Evolutionary conservation across 2,888 invertebrate genomes (phyloP).

Genomic region (Ferdinandea cuprea): DNA sequence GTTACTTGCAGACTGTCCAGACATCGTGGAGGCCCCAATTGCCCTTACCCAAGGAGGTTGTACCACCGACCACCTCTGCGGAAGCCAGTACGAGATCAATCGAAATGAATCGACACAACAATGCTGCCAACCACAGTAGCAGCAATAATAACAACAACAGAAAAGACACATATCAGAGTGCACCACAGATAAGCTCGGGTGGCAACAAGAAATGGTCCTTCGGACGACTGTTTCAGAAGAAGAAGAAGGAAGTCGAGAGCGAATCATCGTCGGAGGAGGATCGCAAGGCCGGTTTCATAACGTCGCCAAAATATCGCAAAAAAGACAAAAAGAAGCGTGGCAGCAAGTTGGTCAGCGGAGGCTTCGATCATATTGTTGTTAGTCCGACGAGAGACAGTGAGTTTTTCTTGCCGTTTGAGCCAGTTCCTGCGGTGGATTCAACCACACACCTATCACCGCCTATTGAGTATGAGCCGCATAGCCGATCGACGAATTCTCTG

Average conservation of each 20-base stretch:
- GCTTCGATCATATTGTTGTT: conserved; percentile 87
- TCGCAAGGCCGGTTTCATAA: conserved; percentile 82
- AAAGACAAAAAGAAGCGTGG: conserved; percentile 84
- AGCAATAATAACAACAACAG: conserved; percentile 73
- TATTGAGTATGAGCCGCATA: conserved; percentile 74
- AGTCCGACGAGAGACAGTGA: conserved; percentile 83
- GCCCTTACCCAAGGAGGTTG: conserved; percentile 82
- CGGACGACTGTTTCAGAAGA: conserved; percentile 90
- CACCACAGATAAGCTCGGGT: conserved; percentile 75
- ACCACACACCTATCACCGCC: conserved; percentile 40
- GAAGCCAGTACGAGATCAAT: conserved; percentile 69
- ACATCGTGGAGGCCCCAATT: conserved; percentile 83
- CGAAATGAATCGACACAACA: conserved; percentile 76
- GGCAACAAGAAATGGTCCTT: conserved; percentile 89
- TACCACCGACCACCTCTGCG: conserved; percentile 78
- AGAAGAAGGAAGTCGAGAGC: conserved; percentile 86
- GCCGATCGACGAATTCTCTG: conserved; percentile 78
- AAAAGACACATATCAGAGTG: conserved; percentile 83
- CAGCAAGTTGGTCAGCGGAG: conserved; percentile 84
- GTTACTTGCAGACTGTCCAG: conserved; percentile 82
- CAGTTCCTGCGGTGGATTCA: conserved; percentile 75
- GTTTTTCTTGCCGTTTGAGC: conserved; percentile 81
- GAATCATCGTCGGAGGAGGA: conserved; percentile 83
- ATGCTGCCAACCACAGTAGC: conserved; percentile 70
- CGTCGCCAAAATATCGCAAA: conserved; percentile 77